A percentile compares a stretch with the other conserved stretches of the same genome.
These are phyloP conservation scores for Leucoraja erinaceus DNA, from an alignment of 2,113 vertebrate genomes.

Conservation along the genomic window DNA sequence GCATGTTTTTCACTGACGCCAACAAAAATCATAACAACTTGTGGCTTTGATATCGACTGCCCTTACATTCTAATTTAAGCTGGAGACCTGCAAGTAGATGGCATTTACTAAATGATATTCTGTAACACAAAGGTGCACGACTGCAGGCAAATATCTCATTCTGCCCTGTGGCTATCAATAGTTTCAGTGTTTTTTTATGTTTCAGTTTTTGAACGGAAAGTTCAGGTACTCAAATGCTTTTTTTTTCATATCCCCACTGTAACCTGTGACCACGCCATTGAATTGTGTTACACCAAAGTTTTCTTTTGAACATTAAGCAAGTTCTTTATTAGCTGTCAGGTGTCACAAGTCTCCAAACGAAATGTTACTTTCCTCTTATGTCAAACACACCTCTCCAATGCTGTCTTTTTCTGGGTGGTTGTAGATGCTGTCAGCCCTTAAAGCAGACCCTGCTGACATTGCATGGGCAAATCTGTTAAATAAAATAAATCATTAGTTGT, in stretches of 20 bases:
- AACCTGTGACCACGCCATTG: background rate
- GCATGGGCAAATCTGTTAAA: background rate
- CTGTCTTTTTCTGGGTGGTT: background rate
- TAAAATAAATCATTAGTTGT: background rate
- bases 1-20: conserved; percentile 13
- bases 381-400: background rate
- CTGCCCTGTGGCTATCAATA: background rate
- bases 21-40: conserved; percentile 29
- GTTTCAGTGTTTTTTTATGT: background rate
- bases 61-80: conserved; percentile 10
- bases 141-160: background rate
- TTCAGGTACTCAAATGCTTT: background rate
- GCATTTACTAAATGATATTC: background rate
- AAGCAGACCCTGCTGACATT: background rate
- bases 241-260: background rate
- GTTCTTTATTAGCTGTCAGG: conserved; percentile 30
- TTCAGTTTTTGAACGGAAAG: background rate
- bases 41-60: background rate
- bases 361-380: background rate
- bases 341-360: background rate
- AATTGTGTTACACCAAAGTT: background rate
- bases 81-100: conserved; percentile 4
- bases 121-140: background rate
- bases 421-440: background rate
- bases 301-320: background rate